Conservation (phyloP, 2,888 invertebrate species). For the Eupeodes latifasciatus region DNA sequence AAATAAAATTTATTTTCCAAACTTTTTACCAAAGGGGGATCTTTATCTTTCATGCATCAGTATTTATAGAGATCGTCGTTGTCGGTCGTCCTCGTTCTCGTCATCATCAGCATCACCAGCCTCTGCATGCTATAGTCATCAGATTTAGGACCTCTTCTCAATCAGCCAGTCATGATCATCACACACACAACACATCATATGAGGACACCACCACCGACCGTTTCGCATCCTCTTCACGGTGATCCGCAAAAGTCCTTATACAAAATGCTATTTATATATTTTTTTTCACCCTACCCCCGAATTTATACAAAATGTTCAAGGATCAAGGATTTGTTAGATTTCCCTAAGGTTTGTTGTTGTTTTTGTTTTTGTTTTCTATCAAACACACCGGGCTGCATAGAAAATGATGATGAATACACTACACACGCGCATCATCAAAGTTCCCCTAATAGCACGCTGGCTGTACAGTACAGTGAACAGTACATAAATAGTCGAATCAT, state of each 20-base stretch:
- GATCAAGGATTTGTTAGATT: conserved; percentile 58
- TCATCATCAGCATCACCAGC: conserved; percentile 30
- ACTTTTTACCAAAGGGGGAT: conserved; percentile 51
- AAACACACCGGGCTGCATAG: conserved; percentile 40
- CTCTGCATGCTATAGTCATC: neutral
- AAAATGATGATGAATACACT: conserved; percentile 10
- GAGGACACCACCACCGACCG: neutral
- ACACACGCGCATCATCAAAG: conserved; percentile 53
- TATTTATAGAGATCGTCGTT: neutral
- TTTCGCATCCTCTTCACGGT: conserved; percentile 62
- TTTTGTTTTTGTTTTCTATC: neutral
- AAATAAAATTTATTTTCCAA: conserved; percentile 41
- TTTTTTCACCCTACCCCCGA: conserved; percentile 10
- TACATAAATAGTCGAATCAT: conserved; percentile 34
- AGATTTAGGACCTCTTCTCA: conserved; percentile 7
- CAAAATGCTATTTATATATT: neutral
- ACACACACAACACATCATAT: conserved; percentile 14
- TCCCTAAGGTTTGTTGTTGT: conserved; percentile 8
- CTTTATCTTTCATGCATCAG: conserved; percentile 11
- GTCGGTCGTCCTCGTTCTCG: too few species aligned
- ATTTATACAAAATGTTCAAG: conserved; percentile 31
- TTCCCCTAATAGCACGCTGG: conserved; percentile 17
- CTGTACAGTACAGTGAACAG: too few species aligned
- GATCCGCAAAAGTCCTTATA: conserved; percentile 70
- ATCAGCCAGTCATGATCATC: conserved; percentile 15